Percentiles rank a stretch among this genome's conserved stretches.
These are phyloP conservation scores for Hippocampus barbouri DNA, from an alignment of 2,113 vertebrate genomes.

Conservation along the genomic window DNA sequence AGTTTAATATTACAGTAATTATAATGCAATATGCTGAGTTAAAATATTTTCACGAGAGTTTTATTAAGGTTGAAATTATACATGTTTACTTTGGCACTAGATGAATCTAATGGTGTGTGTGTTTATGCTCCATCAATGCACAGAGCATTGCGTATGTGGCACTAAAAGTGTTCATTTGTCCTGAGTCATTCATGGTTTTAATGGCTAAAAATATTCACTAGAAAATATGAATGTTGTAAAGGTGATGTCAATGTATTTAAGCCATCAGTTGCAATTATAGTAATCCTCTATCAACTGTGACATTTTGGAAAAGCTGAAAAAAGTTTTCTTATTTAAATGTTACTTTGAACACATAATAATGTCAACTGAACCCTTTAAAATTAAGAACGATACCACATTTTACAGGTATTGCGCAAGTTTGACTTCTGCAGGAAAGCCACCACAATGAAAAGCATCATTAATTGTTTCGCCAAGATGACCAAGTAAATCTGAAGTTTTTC, in stretches of 20 bases:
- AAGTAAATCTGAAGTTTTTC: background rate
- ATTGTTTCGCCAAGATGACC: background rate
- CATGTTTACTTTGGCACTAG: background rate
- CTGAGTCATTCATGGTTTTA: background rate
- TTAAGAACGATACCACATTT: background rate
- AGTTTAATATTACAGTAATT: background rate
- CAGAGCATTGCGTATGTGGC: background rate
- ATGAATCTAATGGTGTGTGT: background rate
- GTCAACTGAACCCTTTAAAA: background rate
- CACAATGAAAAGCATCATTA: background rate
- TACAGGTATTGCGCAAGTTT: background rate
- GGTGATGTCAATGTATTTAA: background rate
- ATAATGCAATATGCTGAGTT: background rate
- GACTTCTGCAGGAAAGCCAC: background rate
- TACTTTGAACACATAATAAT: background rate
- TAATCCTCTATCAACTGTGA: background rate
- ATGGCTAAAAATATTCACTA: background rate
- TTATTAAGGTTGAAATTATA: background rate
- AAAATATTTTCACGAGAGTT: background rate
- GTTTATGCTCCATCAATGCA: background rate
- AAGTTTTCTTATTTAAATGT: too few relatives aligned
- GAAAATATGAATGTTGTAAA: background rate
- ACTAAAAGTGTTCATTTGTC: background rate
- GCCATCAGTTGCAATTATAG: background rate
- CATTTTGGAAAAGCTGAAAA: too few relatives aligned